Percentiles rank a stretch among this genome's conserved stretches.
Evolutionary conservation across 2,113 vertebrate genomes (phyloP).

Genomic region (Monopterus albus): DNA sequence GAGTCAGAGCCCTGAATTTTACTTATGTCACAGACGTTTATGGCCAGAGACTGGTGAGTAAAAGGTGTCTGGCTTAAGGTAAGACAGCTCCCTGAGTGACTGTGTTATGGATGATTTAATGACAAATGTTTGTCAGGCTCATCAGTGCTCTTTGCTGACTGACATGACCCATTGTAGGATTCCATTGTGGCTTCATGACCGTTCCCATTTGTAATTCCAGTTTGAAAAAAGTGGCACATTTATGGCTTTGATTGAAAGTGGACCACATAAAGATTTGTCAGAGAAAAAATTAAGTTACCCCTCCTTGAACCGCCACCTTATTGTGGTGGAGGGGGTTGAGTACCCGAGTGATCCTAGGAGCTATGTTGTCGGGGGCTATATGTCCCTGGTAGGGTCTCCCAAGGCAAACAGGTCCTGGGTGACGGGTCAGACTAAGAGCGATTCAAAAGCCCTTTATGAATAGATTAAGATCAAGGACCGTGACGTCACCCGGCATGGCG

Average conservation of each 20-base stretch:
- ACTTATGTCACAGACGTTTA: not conserved
- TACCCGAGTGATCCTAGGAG: too few species aligned
- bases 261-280: not conserved
- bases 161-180: not conserved
- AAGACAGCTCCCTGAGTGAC: not conserved
- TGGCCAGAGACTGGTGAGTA: not conserved
- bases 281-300: not conserved
- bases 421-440: too few species aligned
- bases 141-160: conserved; percentile 7
- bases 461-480: too few species aligned
- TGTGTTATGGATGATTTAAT: conserved; percentile 5
- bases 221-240: conserved; percentile 2
- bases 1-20: not conserved
- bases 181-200: not conserved
- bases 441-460: too few species aligned
- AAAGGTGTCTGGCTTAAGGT: not conserved
- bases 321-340: too few species aligned
- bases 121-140: not conserved
- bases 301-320: too few species aligned
- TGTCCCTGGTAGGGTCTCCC: too few species aligned
- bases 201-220: not conserved
- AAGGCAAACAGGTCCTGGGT: too few species aligned
- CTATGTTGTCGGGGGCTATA: too few species aligned
- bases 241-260: conserved; percentile 17
- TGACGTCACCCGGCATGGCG: too few species aligned